phyloP scores from a whole-genome alignment of 2,797 vertebrate genomes.

The Sebastes minor region DNA sequence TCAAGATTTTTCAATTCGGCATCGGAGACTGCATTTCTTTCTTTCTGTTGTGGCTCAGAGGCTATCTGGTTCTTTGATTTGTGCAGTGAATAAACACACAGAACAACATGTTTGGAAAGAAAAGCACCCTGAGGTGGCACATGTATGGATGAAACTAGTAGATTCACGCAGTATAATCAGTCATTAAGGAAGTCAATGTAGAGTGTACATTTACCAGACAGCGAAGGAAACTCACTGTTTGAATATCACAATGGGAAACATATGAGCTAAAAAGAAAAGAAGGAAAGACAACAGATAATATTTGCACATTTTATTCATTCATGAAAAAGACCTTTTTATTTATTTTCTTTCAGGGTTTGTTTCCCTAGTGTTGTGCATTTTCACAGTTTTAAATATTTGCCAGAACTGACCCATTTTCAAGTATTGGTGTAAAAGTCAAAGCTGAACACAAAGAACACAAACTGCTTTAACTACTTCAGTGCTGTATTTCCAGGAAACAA shows the following conservation, averaged over 20 bases:
- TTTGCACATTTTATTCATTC: constrained; percentile 64
- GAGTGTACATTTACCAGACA: neutral
- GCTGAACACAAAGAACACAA: constrained; percentile 48
- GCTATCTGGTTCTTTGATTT: constrained; percentile 18
- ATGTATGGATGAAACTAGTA: neutral
- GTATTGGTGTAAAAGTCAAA: constrained; percentile 72
- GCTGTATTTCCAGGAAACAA: constrained; percentile 53
- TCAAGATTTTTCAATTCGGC: constrained; percentile 30
- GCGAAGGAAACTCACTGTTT: neutral
- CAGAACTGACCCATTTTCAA: constrained; percentile 78
- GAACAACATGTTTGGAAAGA: neutral
- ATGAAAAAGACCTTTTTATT: constrained; percentile 58
- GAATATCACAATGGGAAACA: neutral
- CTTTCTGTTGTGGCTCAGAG: constrained; percentile 11
- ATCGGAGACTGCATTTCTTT: constrained; percentile 23
- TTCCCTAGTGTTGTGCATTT: constrained; percentile 72
- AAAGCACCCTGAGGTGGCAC: neutral
- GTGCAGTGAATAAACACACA: neutral
- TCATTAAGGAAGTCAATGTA: neutral
- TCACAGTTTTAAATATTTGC: constrained; percentile 80
- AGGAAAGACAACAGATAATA: neutral
- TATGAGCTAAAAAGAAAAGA: neutral
- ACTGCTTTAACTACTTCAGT: constrained; percentile 55
- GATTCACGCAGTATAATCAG: neutral
- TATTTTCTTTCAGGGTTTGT: constrained; percentile 19